phyloP scores from a whole-genome alignment of 1,140 invertebrate species.

The Thaumetopoea pityocampa region DNA sequence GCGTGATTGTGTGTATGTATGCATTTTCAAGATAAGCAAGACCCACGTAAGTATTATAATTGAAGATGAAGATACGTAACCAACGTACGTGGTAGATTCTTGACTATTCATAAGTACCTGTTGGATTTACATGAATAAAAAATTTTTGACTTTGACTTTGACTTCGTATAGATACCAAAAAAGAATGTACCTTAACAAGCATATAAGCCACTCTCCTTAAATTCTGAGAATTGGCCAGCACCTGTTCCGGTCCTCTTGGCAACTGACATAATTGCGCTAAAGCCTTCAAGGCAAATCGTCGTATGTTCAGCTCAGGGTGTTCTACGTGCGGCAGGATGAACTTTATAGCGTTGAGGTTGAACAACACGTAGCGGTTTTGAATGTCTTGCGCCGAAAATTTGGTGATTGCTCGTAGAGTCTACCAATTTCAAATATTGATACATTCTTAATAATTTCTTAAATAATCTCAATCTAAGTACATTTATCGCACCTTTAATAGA shows the following conservation, averaged over 20 bases:
- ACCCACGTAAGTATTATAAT: no score
- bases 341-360: conserved; percentile 43
- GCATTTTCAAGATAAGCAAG: no score
- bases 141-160: no score
- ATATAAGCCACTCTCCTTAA: conserved; percentile 54
- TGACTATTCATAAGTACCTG: no score
- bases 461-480: no score
- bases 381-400: conserved; percentile 61
- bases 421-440: no score
- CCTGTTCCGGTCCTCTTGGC: conserved; percentile 51
- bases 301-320: conserved; percentile 51
- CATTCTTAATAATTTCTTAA: no score
- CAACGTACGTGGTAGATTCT: no score
- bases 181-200: conserved; percentile 41
- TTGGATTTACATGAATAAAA: no score
- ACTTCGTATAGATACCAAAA: not conserved
- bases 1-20: no score
- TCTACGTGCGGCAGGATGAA: conserved; percentile 55
- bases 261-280: conserved; percentile 60
- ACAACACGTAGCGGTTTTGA: conserved; percentile 44
- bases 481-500: no score
- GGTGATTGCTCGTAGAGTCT: conserved; percentile 65
- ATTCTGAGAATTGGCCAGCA: conserved; percentile 44
- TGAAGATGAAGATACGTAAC: no score
- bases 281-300: conserved; percentile 56